Evolutionary conservation across 1,140 invertebrate genomes (phyloP).

Genomic region (Penaeus japonicus): DNA sequence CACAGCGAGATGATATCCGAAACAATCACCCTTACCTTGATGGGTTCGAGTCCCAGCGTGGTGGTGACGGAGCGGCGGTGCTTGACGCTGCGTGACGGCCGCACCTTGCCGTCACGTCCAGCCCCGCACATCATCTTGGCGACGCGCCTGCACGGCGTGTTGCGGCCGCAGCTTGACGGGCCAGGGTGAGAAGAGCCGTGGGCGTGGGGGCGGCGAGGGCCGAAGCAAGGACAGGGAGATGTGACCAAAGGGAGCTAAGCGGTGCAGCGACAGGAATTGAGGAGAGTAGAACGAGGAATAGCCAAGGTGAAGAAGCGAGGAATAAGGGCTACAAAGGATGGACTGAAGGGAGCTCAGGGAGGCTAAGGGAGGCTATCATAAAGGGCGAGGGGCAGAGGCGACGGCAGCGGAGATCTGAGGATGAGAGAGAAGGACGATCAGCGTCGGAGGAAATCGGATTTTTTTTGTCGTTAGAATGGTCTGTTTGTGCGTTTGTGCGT

Average conservation of each 20-base stretch:
- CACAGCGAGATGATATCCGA: too few relatives aligned
- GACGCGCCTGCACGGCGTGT: not conserved
- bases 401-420: not conserved
- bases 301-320: not conserved
- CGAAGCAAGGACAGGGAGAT: not conserved
- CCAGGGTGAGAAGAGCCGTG: not conserved
- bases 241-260: too few relatives aligned
- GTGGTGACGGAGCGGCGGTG: slow-evolving; percentile 36
- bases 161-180: not conserved
- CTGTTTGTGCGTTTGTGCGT: not conserved
- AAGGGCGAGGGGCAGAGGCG: not conserved
- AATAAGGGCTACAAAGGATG: not conserved
- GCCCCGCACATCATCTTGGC: slow-evolving; percentile 40
- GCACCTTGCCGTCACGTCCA: slow-evolving; percentile 38
- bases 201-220: not conserved
- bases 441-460: not conserved
- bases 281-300: not conserved
- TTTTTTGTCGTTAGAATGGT: not conserved
- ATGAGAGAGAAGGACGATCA: not conserved
- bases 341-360: not conserved
- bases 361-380: not conserved
- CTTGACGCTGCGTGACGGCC: slow-evolving; percentile 31
- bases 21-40: slow-evolving; percentile 22
- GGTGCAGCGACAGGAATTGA: not conserved
- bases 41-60: slow-evolving; percentile 33